These are phyloP conservation scores for Drosophila koepferae DNA, from an alignment of 2,888 invertebrate species.

Conservation along the genomic window DNA sequence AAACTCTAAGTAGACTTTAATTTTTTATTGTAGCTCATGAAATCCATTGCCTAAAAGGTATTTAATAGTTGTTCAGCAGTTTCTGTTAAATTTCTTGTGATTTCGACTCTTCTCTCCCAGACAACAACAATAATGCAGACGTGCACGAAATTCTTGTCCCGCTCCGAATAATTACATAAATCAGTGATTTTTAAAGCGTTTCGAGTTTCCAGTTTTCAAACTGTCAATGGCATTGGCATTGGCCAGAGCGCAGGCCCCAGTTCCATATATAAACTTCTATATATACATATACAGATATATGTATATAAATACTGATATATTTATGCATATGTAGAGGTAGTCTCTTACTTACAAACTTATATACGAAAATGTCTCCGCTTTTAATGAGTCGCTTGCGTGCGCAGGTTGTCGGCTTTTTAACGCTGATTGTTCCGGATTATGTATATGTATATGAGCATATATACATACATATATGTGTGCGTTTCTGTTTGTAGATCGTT, in stretches of 20 bases:
- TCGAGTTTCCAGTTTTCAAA: conserved; percentile 76
- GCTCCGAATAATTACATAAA: conserved; percentile 82
- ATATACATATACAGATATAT: background rate
- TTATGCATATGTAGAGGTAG: background rate
- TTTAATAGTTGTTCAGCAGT: conserved; percentile 3
- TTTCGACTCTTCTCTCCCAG: conserved; percentile 5
- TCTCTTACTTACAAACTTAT: conserved; percentile 15
- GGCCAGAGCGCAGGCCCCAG: conserved; percentile 23
- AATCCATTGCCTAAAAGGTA: conserved; percentile 10
- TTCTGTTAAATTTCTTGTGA: background rate
- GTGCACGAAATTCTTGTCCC: conserved; percentile 76
- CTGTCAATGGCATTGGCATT: conserved; percentile 68
- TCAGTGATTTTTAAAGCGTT: conserved; percentile 81
- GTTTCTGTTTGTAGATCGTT: conserved; percentile 15
- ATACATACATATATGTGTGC: background rate
- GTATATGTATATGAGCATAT: background rate
- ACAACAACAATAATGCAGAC: conserved; percentile 25
- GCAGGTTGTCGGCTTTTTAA: conserved; percentile 66
- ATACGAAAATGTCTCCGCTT: conserved; percentile 28
- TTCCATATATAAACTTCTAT: conserved; percentile 7
- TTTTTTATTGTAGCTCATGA: background rate
- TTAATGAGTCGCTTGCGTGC: conserved; percentile 67
- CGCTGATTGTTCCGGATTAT: conserved; percentile 67
- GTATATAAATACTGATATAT: conserved; percentile 1
- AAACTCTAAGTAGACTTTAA: background rate